Percentiles rank a stretch among this genome's conserved stretches.
Conservation (phyloP, 1,140 invertebrate species). For the Steinernema khuongi region DNA sequence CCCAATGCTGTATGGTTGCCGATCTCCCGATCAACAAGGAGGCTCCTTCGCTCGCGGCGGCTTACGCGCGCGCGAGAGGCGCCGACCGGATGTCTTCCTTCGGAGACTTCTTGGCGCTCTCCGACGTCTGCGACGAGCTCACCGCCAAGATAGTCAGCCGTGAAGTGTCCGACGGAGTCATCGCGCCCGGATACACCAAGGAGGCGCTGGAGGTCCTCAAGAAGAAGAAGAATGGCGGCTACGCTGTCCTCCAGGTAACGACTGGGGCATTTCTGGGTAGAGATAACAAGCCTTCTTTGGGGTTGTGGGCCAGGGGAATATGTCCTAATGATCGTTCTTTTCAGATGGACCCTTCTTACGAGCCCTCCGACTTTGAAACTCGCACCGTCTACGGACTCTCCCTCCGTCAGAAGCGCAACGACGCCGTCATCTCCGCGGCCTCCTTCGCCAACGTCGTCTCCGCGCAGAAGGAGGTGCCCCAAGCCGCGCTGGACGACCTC, state of each 20-base stretch:
- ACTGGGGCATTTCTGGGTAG: not conserved
- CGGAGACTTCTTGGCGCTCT: constrained; percentile 91
- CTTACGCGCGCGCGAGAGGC: constrained; percentile 86
- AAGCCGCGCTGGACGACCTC: constrained; percentile 76
- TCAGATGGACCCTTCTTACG: constrained; percentile 81
- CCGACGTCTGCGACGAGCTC: constrained; percentile 78
- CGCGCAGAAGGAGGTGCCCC: constrained; percentile 68
- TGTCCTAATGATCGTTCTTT: constrained; percentile 5
- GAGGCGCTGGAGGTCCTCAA: constrained; percentile 80
- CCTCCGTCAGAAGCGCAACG: constrained; percentile 84
- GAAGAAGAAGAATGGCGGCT: constrained; percentile 89
- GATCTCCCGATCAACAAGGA: constrained; percentile 66
- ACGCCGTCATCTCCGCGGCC: constrained; percentile 73
- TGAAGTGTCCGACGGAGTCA: constrained; percentile 88
- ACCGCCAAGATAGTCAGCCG: constrained; percentile 72
- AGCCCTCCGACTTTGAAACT: constrained; percentile 73
- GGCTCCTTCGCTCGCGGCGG: constrained; percentile 75
- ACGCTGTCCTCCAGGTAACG: constrained; percentile 76
- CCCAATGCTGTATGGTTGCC: constrained; percentile 84
- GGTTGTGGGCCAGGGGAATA: not conserved
- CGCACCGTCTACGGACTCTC: constrained; percentile 84
- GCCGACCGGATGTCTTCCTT: constrained; percentile 98
- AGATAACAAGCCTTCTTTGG: not conserved
- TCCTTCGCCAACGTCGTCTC: constrained; percentile 81
- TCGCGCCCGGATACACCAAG: constrained; percentile 80